A percentile compares a stretch with the other conserved stretches of the same genome.
These are phyloP conservation scores for Cyrtonyx montezumae DNA, from an alignment of 2,113 vertebrate species.

Conservation along the genomic window DNA sequence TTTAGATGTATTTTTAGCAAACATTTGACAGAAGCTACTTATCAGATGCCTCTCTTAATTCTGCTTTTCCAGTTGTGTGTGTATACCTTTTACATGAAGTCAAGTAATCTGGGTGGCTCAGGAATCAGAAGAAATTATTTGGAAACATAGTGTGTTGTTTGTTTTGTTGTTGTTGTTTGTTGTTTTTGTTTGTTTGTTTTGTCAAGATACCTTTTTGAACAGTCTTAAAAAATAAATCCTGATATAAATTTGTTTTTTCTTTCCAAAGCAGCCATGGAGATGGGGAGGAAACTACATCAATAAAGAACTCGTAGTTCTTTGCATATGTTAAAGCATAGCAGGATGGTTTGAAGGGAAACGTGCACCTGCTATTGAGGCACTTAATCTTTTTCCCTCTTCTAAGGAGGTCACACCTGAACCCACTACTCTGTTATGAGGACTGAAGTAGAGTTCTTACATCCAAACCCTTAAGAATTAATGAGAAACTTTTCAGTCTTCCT, in stretches of 20 bases:
- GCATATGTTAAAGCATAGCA: neutral
- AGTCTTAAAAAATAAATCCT: neutral
- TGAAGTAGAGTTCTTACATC: neutral
- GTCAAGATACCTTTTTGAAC: neutral
- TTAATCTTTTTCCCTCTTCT: neutral
- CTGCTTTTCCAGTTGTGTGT: constrained; percentile 8
- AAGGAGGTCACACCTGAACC: neutral
- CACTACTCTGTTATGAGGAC: neutral
- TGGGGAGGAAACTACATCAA: neutral
- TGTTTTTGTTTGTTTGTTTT: neutral
- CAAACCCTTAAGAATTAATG: neutral
- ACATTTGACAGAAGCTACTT: constrained; percentile 16
- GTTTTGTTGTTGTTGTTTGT: too few species aligned
- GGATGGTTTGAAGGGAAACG: neutral
- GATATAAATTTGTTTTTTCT: neutral
- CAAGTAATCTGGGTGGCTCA: neutral
- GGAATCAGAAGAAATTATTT: neutral
- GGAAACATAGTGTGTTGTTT: neutral
- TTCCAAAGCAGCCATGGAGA: neutral
- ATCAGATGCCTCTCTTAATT: constrained; percentile 17
- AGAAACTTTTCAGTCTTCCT: neutral
- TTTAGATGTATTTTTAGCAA: constrained; percentile 37
- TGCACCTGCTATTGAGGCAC: neutral
- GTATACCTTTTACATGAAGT: constrained; percentile 20
- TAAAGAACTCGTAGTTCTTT: fast-evolving